These are phyloP conservation scores for Gallinago media DNA, from an alignment of 2,113 vertebrate genomes.

Conservation along the genomic window DNA sequence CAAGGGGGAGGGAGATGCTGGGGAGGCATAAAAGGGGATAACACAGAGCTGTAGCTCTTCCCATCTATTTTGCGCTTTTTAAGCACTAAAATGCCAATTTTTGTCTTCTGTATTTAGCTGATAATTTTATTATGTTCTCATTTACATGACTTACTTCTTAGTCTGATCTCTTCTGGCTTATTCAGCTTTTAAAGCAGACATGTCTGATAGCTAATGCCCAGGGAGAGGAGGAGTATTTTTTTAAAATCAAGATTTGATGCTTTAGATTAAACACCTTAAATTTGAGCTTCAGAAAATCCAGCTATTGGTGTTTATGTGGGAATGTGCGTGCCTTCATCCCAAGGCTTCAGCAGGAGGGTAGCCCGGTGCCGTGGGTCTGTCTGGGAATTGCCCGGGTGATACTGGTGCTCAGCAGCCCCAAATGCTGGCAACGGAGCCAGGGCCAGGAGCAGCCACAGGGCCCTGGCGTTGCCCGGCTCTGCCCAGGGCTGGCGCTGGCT, in stretches of 20 bases:
- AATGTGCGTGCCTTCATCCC: not conserved
- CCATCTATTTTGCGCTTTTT: not conserved
- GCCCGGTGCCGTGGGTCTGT: accelerated
- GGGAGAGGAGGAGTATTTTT: not conserved
- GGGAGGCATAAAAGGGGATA: not conserved
- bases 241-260: not conserved
- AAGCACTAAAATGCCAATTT: not conserved
- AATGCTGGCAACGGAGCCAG: accelerated
- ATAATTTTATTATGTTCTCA: accelerated
- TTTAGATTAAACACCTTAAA: not conserved
- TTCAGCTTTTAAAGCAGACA: not conserved
- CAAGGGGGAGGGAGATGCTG: not conserved
- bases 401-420: not conserved
- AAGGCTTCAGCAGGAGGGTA: not conserved
- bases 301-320: accelerated
- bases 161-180: not conserved
- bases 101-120: accelerated
- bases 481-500: not conserved
- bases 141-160: not conserved
- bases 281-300: not conserved
- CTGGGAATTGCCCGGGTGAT: not conserved
- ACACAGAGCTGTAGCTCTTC: not conserved
- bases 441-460: accelerated
- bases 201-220: not conserved
- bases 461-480: accelerated